These are phyloP conservation scores for Protodeltote pygarga DNA, from an alignment of 2,888 invertebrate genomes.

Conservation along the genomic window DNA sequence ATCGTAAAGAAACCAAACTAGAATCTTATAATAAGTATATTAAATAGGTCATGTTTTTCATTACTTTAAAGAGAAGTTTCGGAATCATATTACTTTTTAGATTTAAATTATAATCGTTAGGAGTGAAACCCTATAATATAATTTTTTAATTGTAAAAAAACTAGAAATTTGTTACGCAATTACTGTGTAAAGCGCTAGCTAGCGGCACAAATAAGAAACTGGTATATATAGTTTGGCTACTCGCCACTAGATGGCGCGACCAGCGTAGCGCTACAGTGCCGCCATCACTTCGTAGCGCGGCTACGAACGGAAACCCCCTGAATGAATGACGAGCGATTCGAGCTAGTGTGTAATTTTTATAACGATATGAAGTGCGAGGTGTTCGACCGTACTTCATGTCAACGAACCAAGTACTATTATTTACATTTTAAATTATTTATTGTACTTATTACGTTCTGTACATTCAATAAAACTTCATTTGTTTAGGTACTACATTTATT, in stretches of 20 bases:
- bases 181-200: conserved; percentile 22
- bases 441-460: conserved; percentile 1
- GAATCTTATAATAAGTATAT: too few relatives aligned
- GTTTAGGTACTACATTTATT: too few relatives aligned
- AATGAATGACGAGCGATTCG: conserved; percentile 77
- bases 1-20: too few relatives aligned
- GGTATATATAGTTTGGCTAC: conserved; percentile 67
- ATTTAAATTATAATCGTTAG: too few relatives aligned
- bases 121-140: not conserved
- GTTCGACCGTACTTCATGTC: conserved; percentile 73
- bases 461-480: too few relatives aligned
- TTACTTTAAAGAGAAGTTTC: too few relatives aligned
- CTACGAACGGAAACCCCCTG: conserved; percentile 57
- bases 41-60: not conserved
- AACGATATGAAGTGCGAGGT: conserved; percentile 66
- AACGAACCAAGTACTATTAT: conserved; percentile 72
- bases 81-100: too few relatives aligned
- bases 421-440: conserved; percentile 26
- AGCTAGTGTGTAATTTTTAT: conserved; percentile 67
- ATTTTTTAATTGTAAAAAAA: not conserved
- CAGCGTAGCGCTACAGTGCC: conserved; percentile 56
- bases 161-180: not conserved
- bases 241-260: conserved; percentile 75
- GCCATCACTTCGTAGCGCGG: conserved; percentile 53
- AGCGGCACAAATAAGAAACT: conserved; percentile 54